phyloP scores from a whole-genome alignment of 2,797 vertebrate genomes.

The Melanotaenia pygmaea region DNA sequence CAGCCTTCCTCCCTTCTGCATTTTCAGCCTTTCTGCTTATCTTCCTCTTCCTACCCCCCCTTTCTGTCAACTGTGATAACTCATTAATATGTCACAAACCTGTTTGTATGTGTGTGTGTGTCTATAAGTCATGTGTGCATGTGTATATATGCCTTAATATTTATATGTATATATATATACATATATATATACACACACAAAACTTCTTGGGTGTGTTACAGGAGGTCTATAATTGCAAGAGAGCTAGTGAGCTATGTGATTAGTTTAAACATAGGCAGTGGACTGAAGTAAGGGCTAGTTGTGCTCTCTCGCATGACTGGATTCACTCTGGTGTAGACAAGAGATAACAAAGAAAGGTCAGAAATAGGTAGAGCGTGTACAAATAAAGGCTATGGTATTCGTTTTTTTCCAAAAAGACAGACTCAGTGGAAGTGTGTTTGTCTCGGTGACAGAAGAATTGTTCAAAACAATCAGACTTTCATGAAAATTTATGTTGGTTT shows the following conservation, averaged over 20 bases:
- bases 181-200: no score
- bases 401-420: neutral
- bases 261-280: slow-evolving; percentile 45
- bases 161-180: neutral
- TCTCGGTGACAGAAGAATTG: neutral
- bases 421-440: neutral
- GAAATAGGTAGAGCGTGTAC: neutral
- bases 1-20: slow-evolving; percentile 7
- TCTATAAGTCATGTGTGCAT: neutral
- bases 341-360: slow-evolving; percentile 46
- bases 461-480: neutral
- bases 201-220: slow-evolving; percentile 33
- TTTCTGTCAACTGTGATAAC: slow-evolving; percentile 57
- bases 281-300: slow-evolving; percentile 44
- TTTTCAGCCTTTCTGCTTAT: slow-evolving; percentile 2
- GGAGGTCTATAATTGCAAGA: slow-evolving; percentile 16
- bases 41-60: slow-evolving; percentile 23
- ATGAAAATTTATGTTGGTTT: neutral
- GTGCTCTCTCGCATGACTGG: slow-evolving; percentile 21
- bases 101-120: slow-evolving; percentile 18
- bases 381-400: neutral
- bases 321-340: slow-evolving; percentile 24
- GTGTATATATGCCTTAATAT: slow-evolving; percentile 9
- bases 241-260: slow-evolving; percentile 42
- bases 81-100: slow-evolving; percentile 69